Evolutionary conservation across 2,797 vertebrate species (phyloP), one percentile per base, ranked within the genome.

Genomic region (Anolis apletophallus): DNA sequence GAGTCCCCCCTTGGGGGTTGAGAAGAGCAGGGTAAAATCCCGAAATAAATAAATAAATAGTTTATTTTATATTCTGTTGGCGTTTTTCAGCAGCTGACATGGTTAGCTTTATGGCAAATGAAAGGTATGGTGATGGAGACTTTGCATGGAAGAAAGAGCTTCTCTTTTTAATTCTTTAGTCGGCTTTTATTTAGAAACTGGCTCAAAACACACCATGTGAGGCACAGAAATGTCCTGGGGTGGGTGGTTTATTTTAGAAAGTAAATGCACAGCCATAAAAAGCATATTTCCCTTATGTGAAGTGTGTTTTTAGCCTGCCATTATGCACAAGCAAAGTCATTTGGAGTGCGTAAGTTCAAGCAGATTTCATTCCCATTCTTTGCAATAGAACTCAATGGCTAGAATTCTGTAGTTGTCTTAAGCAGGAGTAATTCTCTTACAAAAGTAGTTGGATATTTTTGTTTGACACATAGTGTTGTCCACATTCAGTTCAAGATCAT

Each of bases 101-200:
- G 32, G 16, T 12, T 71, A 0, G 3, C 73, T 46, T 34, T 40
- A 0, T 0, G 83, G 19, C 5, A 68, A 61, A 75, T 7, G 76
- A 67, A 21, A 26, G 0, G 19, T 75, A 78, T 8, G 55, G 19
- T 26, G 87, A 80, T 16, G 61, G 71, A 90, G 85, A 77, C 59
- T 69, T 50, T 61, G 61, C 26, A 7, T 74, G 3, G 11, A 81
- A 76, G 32, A 16, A 57, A 7, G 8, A 1, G 12, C 87, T 80
- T 69, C 81, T 84, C 17, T 40, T 26, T 1, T 52, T 57, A 3
- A 52, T 55, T 87, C 9, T 72, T 75, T 9, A 12, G 17, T 34
- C 21, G 17, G 55, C 34, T 80, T 78, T 54, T 74, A 61, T 74
- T 64, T 73, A 80, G 68, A 17, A 52, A 29, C 36, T 72, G 32